Conservation (phyloP, 2,797 vertebrate genomes). For the Gymnocypris eckloni region DNA sequence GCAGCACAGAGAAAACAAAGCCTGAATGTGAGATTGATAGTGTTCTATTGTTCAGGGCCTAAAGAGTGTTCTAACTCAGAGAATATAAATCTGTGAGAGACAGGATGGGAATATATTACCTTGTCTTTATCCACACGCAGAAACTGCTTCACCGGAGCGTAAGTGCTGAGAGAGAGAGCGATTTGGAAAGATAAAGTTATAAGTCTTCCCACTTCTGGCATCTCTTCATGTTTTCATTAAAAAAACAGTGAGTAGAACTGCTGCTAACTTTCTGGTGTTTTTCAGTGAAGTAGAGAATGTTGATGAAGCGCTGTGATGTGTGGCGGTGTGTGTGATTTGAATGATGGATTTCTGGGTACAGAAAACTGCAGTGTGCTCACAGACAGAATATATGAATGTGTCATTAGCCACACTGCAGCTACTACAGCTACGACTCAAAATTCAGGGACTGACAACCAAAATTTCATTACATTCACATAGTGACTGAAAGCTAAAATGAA, state of each 20-base stretch:
- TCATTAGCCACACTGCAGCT: not conserved
- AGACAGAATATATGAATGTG: conserved; percentile 35
- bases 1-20: conserved; percentile 29
- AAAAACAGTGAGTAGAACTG: not conserved
- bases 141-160: conserved; percentile 97
- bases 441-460: not conserved
- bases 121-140: conserved; percentile 98
- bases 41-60: not conserved
- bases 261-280: conserved; percentile 15
- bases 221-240: conserved; percentile 10
- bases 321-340: conserved; percentile 13
- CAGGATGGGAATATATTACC: conserved; percentile 75
- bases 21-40: conserved; percentile 30
- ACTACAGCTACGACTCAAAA: not conserved
- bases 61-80: not conserved
- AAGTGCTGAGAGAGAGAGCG: conserved; percentile 81
- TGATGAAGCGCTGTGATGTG: conserved; percentile 32
- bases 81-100: conserved; percentile 37
- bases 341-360: conserved; percentile 18
- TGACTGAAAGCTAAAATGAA: not conserved
- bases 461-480: not conserved
- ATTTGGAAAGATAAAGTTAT: not conserved
- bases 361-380: conserved; percentile 17
- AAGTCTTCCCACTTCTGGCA: not conserved
- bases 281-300: conserved; percentile 2